Evolutionary conservation across 2,888 invertebrate species (phyloP), one percentile per base, ranked within the genome.

Genomic region (Tolmerus cingulatus): DNA sequence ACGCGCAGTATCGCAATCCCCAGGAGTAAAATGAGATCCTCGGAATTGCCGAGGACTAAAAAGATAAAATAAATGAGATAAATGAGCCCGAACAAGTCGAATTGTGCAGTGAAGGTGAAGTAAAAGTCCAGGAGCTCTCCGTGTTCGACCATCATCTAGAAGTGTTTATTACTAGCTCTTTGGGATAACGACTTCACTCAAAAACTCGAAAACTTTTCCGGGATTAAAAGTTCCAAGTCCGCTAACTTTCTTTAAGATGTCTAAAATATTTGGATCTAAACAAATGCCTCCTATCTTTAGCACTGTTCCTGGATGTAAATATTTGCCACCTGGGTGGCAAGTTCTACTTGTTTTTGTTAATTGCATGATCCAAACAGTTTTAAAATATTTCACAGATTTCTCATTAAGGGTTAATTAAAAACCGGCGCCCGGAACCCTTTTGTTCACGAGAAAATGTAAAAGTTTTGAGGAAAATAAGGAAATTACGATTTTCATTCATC

Each of bases 21-120:
- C 16, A 34, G 78, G 43, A 40, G 12, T 78, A 43, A 78, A 43
- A 40, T 78, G 40, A 78, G 43, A 12, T 78, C 23, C 40, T 14
- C 14, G 12, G 9, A 40, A 78, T 43, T 40, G 23, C 5, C n/a
- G 27, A 43, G 78, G 23, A 19, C 40, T 78, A 78, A n/a, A n/a
- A 76, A 34, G 78, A 78, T 78, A 78, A 43, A 78, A 43, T 78
- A 43, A 78, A 78, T 40, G 78, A 43, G 78, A 78, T 78, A 78
- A 40, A 78, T 43, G 40, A 43, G 40, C 40, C 23, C 37, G 78
- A 40, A 78, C 78, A 43, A 43, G 43, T 40, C 76, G 19, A 19
- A 76, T 34, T 76, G 76, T 76, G 40, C 76, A 76, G 8, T 76
- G 76, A 40, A 76, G 76, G 16, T 76, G 66, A 23, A 9, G 12